Evolutionary conservation across 1,140 invertebrate species (phyloP).

Genomic region (Oncopeltus fasciatus): DNA sequence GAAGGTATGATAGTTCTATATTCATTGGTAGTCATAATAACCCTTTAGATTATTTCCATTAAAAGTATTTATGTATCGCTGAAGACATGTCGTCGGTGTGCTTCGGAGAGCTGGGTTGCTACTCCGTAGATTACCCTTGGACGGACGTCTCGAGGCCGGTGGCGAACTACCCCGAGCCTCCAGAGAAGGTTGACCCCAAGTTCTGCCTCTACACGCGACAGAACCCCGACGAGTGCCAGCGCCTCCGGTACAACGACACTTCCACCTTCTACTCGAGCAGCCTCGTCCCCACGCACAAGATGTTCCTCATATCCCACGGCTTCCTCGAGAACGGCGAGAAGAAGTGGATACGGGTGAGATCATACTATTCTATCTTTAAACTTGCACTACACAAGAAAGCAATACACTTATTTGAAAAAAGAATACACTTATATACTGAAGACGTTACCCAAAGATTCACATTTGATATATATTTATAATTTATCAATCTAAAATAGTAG

Average conservation of each 20-base stretch:
- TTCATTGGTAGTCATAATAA: no score
- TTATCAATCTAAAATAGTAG: no score
- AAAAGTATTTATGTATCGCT: no score
- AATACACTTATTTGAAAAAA: no score
- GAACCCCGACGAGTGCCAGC: conserved; percentile 37
- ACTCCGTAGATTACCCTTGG: conserved; percentile 66
- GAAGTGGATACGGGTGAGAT: conserved; percentile 48
- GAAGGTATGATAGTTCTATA: no score
- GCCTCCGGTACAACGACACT: conserved; percentile 45
- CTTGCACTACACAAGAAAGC: no score
- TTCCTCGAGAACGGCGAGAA: conserved; percentile 69
- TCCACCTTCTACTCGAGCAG: conserved; percentile 41
- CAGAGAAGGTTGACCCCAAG: conserved; percentile 38
- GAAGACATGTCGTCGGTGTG: conserved; percentile 33
- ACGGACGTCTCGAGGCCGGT: conserved; percentile 56
- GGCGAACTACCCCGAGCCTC: conserved; percentile 54
- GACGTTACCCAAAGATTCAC: no score
- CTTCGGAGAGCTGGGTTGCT: conserved; percentile 68
- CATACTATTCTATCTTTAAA: neutral
- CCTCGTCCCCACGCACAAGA: conserved; percentile 41
- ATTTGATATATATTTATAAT: no score
- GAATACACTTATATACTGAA: no score
- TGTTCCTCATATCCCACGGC: conserved; percentile 69
- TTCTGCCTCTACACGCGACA: conserved; percentile 35
- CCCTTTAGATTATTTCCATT: no score